phyloP scores from a whole-genome alignment of 1,140 invertebrate species.

The Bombus vancouverensis region DNA sequence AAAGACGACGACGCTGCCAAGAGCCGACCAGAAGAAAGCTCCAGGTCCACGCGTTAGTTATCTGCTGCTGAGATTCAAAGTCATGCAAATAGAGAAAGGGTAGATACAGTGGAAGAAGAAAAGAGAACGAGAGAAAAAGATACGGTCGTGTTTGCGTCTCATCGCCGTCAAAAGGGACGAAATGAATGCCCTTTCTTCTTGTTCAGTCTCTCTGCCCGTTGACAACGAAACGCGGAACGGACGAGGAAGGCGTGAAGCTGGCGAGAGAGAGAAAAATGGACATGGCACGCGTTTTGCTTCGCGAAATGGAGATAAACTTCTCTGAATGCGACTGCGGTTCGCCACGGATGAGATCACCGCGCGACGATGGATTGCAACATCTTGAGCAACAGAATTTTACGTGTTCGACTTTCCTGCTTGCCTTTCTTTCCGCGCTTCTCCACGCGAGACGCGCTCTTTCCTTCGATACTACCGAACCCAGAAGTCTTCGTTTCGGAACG shows the following conservation, averaged over 20 bases:
- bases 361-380: conserved; percentile 37
- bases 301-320: conserved; percentile 51
- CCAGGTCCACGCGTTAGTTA: conserved; percentile 70
- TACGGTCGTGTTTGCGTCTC: conserved; percentile 78
- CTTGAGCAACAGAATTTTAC: conserved; percentile 37
- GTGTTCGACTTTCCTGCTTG: conserved; percentile 33
- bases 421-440: background rate
- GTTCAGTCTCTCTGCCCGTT: conserved; percentile 48
- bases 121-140: conserved; percentile 46
- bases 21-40: conserved; percentile 15
- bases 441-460: background rate
- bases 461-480: background rate
- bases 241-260: background rate
- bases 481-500: background rate
- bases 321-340: conserved; percentile 41
- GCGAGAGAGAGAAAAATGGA: conserved; percentile 9
- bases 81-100: conserved; percentile 78
- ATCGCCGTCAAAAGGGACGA: conserved; percentile 77
- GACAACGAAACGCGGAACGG: conserved; percentile 32
- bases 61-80: conserved; percentile 80
- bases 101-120: background rate
- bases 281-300: conserved; percentile 39
- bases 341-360: conserved; percentile 41
- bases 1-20: background rate
- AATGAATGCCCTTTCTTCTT: conserved; percentile 75